Evolutionary conservation across 2,797 vertebrate genomes (phyloP), one percentile per base, ranked within the genome.

Genomic region (Cyprinella venusta): DNA sequence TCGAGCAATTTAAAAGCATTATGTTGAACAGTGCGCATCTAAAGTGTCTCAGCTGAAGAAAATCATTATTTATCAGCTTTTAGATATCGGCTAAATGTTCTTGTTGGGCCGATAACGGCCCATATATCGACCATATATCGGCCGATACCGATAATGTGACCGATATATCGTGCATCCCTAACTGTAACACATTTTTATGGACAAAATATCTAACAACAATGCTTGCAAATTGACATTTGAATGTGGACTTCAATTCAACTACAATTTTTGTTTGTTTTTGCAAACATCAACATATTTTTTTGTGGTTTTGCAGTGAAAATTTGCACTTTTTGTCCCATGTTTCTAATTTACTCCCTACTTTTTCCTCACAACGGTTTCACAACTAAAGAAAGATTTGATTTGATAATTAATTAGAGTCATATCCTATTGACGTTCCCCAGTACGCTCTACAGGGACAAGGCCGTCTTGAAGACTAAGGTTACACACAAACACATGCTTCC

Each of bases 401-500:
- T 36, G 59, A 65, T 75, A 82, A 75, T 82, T 75, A 82, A 75
- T 82, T 76, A 40, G 30, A 38, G 42, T 82, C 18, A 56, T 82
- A 76, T 82, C 63, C 61, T 68, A 33, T 68, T 59, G 81, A 82
- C 36, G 38, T 76, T 81, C 61, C 50, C 45, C 56, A 65, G 45
- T 36, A 2, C 19, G n/a, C 76, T 79, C 56, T 72, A 21, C 36
- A 64, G 48, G 16, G 33, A 82, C 70, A 56, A 48, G 36, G 19
- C 71, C 50, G 56, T 68, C 72, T 64, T 38, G 42, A 68, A 42
- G 36, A 59, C 84, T 81, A 5, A 76, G 65, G 67, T 81, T 84
- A 65, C 40, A 42, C 81, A 52, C 40, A 80, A 79, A 80, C 83
- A 84, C 56, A 48, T 3, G 30, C 72, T 78, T 83, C 77, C 85